These are phyloP conservation scores for Boulengeromyrus knoepffleri DNA, from an alignment of 2,113 vertebrate species.

Conservation along the genomic window DNA sequence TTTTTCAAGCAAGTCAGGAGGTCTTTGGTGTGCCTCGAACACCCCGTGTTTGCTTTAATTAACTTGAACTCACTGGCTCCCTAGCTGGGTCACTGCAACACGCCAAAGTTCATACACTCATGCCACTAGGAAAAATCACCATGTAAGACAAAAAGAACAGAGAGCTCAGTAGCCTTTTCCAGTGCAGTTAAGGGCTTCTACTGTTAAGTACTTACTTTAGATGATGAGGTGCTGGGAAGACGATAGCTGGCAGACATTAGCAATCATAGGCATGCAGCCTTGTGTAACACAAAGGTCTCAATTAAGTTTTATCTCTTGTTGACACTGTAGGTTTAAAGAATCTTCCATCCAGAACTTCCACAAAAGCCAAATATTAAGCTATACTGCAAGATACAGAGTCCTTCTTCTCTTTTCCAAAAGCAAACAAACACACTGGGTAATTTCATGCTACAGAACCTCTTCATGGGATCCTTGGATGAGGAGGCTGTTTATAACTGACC, in stretches of 20 bases:
- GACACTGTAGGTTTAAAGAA: not conserved
- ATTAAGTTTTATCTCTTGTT: not conserved
- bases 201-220: not conserved
- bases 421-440: not conserved
- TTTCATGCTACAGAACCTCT: not conserved
- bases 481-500: constrained; percentile 4
- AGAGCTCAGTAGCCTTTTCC: not conserved
- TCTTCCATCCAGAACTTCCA: not conserved
- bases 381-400: not conserved
- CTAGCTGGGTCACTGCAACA: not conserved
- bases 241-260: not conserved
- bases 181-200: not conserved
- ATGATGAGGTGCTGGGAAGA: not conserved
- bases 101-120: not conserved
- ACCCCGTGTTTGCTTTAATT: constrained; percentile 12
- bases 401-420: not conserved
- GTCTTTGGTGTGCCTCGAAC: not conserved
- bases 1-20: not conserved
- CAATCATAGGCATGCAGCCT: not conserved
- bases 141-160: not conserved
- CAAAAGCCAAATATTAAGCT: not conserved
- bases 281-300: not conserved
- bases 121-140: not conserved
- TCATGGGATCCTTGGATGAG: not conserved
- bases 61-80: not conserved